Conservation (phyloP, 1,140 invertebrate species). For the Lepidurus arcticus region DNA sequence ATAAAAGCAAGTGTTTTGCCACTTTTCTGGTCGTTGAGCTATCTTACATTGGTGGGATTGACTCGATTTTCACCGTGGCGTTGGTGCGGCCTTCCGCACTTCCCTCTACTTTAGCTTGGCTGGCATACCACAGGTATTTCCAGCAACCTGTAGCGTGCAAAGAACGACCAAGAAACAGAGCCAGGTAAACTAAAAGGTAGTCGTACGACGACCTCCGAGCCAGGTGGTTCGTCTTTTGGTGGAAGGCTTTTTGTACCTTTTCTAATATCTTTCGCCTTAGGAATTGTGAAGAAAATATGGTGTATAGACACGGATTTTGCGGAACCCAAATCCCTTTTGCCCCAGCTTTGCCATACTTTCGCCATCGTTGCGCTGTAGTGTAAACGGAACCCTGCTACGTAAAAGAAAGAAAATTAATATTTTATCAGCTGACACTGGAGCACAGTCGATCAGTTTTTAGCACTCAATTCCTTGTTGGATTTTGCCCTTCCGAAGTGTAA, state of each 20-base stretch:
- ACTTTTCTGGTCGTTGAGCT: not conserved
- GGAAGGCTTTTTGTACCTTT: not conserved
- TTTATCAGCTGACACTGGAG: not conserved
- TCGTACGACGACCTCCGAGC: conserved; percentile 17
- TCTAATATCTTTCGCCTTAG: not conserved
- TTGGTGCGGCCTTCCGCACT: conserved; percentile 17
- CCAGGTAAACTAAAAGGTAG: conserved; percentile 6
- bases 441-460: not conserved
- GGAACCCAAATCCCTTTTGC: not conserved
- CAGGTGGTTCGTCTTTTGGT: conserved; percentile 17
- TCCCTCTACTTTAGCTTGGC: not conserved
- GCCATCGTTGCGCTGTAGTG: not conserved
- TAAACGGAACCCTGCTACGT: not conserved
- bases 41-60: not conserved
- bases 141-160: conserved; percentile 9
- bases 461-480: not conserved
- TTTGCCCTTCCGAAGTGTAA: not conserved
- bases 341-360: not conserved
- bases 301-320: not conserved
- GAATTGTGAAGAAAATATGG: conserved; percentile 12
- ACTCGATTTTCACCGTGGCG: not conserved
- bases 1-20: not conserved
- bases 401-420: not conserved
- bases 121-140: conserved; percentile 9
- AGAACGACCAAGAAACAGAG: not conserved